phyloP scores from a whole-genome alignment of 2,113 vertebrate genomes.

The Misgurnus anguillicaudatus region DNA sequence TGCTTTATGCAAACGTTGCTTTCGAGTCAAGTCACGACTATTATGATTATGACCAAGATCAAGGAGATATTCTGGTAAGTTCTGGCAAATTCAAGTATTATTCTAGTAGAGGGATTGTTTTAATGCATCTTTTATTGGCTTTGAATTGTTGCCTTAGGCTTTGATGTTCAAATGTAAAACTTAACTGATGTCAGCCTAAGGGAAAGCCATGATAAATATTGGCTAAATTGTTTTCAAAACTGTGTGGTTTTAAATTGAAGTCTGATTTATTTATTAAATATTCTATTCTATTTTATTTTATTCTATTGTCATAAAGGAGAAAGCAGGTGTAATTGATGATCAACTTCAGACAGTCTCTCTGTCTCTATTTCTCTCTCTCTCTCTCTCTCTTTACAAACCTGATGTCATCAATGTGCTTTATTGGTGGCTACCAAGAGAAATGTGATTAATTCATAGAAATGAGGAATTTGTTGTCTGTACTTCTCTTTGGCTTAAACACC shows the following conservation, averaged over 20 bases:
- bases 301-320: slow-evolving; percentile 56
- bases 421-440: slow-evolving; percentile 14
- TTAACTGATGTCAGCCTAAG: not conserved
- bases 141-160: not conserved
- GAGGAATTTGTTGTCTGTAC: not conserved
- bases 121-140: not conserved
- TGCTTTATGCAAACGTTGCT: slow-evolving; percentile 68
- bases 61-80: slow-evolving; percentile 71
- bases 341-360: not conserved
- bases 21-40: slow-evolving; percentile 64
- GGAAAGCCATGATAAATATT: not conserved
- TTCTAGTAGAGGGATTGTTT: not conserved
- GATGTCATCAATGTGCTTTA: slow-evolving; percentile 29
- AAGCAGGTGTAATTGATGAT: slow-evolving; percentile 63
- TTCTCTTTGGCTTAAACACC: slow-evolving; percentile 8
- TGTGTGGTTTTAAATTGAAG: not conserved
- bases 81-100: not conserved
- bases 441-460: not conserved
- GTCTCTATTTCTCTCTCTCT: too few species aligned
- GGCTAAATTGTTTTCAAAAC: not conserved
- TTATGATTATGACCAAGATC: slow-evolving; percentile 69
- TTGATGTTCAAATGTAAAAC: not conserved
- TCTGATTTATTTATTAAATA: not conserved
- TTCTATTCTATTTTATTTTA: slow-evolving; percentile 44
- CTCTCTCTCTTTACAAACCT: not conserved